Evolutionary conservation across 2,888 invertebrate genomes (phyloP).

Genomic region (Dryobotodes eremita): DNA sequence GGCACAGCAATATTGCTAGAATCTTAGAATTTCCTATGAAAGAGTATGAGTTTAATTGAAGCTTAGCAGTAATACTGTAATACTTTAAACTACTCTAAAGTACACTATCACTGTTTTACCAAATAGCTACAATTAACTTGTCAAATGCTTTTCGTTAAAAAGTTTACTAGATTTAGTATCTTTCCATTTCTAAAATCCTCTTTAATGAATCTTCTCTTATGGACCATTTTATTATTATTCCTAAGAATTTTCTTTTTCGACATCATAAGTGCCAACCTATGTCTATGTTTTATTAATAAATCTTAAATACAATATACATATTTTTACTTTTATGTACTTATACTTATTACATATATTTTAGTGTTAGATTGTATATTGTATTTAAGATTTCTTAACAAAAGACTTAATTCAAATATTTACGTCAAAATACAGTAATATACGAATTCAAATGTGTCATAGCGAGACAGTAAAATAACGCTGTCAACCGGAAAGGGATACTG

Average conservation of each 20-base stretch:
- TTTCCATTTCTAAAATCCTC: background rate
- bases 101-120: too few species aligned
- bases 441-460: slow-evolving; percentile 30
- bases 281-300: too few species aligned
- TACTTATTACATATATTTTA: too few species aligned
- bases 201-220: background rate
- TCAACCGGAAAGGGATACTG: slow-evolving; percentile 7
- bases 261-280: too few species aligned
- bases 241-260: too few species aligned
- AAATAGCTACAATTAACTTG: background rate
- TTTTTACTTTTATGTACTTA: too few species aligned
- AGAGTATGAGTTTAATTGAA: background rate
- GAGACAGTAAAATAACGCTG: slow-evolving; percentile 9
- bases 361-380: too few species aligned
- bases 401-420: background rate
- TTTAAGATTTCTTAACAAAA: too few species aligned
- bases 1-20: background rate
- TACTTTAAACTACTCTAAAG: too few species aligned
- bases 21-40: background rate
- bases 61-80: too few species aligned
- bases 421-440: background rate
- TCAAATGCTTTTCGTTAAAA: background rate
- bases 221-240: background rate
- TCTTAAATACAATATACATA: too few species aligned
- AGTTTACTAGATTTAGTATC: background rate